A percentile compares a stretch with the other conserved stretches of the same genome.
phyloP scores from a whole-genome alignment of 2,797 vertebrate species.

The Lacerta agilis region DNA sequence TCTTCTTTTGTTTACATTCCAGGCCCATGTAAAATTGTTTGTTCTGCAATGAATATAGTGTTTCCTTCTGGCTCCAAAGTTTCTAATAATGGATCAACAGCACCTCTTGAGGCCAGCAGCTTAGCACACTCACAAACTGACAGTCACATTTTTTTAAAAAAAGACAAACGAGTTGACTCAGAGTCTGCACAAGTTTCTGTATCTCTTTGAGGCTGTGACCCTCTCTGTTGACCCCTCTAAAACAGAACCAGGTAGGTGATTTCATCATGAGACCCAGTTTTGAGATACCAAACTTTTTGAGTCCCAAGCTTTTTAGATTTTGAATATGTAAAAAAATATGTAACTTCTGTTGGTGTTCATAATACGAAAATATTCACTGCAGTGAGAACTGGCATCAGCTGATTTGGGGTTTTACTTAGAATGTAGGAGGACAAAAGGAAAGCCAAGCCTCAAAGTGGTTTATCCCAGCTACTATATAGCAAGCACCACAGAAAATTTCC shows the following conservation, averaged over 20 bases:
- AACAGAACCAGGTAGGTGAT: slow-evolving; percentile 33
- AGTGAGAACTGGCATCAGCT: no score
- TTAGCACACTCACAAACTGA: slow-evolving; percentile 10
- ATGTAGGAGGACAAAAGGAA: no score
- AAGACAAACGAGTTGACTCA: slow-evolving; percentile 25
- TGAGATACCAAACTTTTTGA: no score
- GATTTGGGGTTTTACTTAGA: no score
- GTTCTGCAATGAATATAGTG: slow-evolving; percentile 27
- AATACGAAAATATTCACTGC: no score
- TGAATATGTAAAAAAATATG: no score
- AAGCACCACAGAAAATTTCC: no score
- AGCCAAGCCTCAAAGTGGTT: no score
- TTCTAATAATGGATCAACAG: slow-evolving; percentile 3
- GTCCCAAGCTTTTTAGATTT: no score
- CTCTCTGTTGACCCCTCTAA: slow-evolving; percentile 60
- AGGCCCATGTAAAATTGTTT: slow-evolving; percentile 24
- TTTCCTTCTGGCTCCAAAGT: slow-evolving; percentile 34
- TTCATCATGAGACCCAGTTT: no score
- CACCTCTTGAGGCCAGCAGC: background rate
- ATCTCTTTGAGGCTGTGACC: slow-evolving; percentile 54
- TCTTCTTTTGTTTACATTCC: background rate
- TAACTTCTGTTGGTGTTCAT: no score
- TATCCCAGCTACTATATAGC: no score
- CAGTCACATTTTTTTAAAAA: slow-evolving; percentile 18
- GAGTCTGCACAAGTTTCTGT: slow-evolving; percentile 32